Percentiles rank a stretch among this genome's conserved stretches.
phyloP scores from a whole-genome alignment of 2,113 vertebrate species.

The Elgaria multicarinata region DNA sequence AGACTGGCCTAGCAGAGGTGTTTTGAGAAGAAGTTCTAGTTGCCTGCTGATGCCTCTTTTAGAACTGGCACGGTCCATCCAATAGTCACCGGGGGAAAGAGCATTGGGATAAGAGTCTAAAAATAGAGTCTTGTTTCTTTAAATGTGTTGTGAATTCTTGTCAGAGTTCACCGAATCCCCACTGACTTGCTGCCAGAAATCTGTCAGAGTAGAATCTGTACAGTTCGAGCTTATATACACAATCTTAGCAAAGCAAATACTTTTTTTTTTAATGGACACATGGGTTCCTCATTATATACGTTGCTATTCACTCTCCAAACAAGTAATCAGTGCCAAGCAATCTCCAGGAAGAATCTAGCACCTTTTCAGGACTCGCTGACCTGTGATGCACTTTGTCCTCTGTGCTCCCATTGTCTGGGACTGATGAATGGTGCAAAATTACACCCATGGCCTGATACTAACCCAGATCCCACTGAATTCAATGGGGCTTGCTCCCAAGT shows the following conservation, averaged over 20 bases:
- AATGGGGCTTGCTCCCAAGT: neutral
- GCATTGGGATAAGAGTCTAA: neutral
- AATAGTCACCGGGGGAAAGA: accelerated
- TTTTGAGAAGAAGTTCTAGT: neutral
- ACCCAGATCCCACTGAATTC: neutral
- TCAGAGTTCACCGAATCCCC: neutral
- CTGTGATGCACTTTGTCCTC: too few relatives aligned
- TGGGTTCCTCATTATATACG: neutral
- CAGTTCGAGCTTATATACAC: neutral
- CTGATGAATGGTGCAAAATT: neutral
- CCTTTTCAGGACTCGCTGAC: neutral
- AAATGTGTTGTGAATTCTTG: neutral
- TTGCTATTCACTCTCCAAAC: neutral
- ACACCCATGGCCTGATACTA: neutral
- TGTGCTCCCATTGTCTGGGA: neutral
- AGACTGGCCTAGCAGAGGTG: neutral
- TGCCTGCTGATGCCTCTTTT: neutral
- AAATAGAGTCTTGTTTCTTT: neutral
- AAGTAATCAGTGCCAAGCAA: neutral
- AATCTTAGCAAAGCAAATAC: neutral
- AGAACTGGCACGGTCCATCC: accelerated
- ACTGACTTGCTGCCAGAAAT: neutral
- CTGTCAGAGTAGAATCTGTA: neutral
- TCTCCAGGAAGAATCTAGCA: neutral
- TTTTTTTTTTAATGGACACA: neutral